Evolutionary conservation across 2,797 vertebrate genomes (phyloP).

Genomic region (Leucoraja ocellata): DNA sequence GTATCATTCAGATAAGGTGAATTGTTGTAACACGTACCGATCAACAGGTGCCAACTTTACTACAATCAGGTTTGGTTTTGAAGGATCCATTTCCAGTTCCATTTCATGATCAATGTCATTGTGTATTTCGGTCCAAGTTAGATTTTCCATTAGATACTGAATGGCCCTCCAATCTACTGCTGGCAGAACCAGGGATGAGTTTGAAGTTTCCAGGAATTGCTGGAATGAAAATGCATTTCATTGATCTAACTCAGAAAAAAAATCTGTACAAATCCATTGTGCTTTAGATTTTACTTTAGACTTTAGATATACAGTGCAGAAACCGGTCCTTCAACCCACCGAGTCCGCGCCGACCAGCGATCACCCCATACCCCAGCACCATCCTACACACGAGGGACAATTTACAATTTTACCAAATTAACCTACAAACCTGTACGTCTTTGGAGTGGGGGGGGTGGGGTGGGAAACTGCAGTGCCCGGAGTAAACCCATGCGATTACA

Average conservation of each 20-base stretch:
- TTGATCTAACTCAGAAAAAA: neutral
- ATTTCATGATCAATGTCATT: constrained; percentile 41
- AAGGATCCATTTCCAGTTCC: constrained; percentile 46
- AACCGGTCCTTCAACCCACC: no score
- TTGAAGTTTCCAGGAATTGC: constrained; percentile 51
- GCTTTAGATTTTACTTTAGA: no score
- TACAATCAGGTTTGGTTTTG: constrained; percentile 48
- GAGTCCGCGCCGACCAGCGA: no score
- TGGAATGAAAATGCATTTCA: constrained; percentile 41
- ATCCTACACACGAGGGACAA: no score
- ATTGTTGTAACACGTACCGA: constrained; percentile 48
- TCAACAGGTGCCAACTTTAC: constrained; percentile 48
- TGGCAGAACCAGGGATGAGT: constrained; percentile 56
- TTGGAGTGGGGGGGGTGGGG: no score
- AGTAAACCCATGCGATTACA: no score
- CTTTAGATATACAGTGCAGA: no score
- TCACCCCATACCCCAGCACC: no score
- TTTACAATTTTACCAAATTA: no score
- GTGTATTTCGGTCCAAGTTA: constrained; percentile 47
- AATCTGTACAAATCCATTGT: neutral
- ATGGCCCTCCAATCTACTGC: constrained; percentile 51
- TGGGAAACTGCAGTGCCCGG: no score
- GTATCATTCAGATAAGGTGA: neutral
- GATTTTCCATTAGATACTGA: constrained; percentile 45
- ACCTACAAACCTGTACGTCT: no score